Base-by-base conservation (phyloP, 2,113 vertebrate species). In the Cebus imitator region DNA sequence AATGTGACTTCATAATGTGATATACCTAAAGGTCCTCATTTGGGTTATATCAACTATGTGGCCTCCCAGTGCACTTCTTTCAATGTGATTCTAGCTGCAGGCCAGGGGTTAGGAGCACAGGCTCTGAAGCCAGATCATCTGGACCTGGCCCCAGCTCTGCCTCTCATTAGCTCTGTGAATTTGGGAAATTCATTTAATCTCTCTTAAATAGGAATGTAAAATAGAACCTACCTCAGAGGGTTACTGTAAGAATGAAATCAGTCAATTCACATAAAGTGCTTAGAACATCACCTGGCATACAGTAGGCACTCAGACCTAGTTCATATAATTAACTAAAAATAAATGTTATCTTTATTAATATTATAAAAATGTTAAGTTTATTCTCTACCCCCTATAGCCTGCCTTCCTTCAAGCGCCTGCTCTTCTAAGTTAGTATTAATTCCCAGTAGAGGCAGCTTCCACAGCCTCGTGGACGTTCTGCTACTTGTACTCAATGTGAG, bases 321-420 rank as follows among this genome's bases (percentile, higher is more conserved):
- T 97, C 30, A 92, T 81, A 87, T 8, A 95, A 92, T 58, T 84
- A 84, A 89, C 76, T 85, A 68, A 64, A 72, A 87, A 82, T 83
- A 92, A 57, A 79, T 55, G 94, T 64, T 58, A 81, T 18, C 40
- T 92, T 94, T 32, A 32, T 14, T 32, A 64, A 32, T 94, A 87
- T 43, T 88, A 13, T 66, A 96, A 90, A 97, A 90, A 72, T 66
- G 13, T 76, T 55, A 79, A 82, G 8, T 3, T 90, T 92, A 76
- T n/a, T 83, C 66, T 76, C 30, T 64, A 82, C 3, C 25, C 10
- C 25, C 45, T 64, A 23, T 35, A 50, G 48, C 48, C 48, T 68
- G 20, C 37, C 32, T 96, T 70, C n/a, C 45, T 91, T 75, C 35
- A 92, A 91, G 35, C 27, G 21, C 50, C 21, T 23, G 40, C 40